Evolutionary conservation across 2,797 vertebrate genomes (phyloP).

Genomic region (Bradypodion pumilum): DNA sequence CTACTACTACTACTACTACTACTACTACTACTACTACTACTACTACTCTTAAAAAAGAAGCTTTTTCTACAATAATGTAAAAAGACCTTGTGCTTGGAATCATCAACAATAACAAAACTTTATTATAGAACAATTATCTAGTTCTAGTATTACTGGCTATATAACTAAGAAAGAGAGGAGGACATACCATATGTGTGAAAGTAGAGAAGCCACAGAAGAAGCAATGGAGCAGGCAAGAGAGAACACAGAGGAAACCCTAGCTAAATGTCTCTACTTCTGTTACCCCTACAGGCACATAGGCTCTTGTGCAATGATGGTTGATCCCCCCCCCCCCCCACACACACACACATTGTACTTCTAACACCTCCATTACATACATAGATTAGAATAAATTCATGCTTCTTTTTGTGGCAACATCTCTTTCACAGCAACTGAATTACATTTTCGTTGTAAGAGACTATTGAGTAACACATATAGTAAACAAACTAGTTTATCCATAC

Average conservation of each 20-base stretch:
- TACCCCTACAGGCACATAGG: background rate
- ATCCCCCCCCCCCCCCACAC: too few relatives aligned
- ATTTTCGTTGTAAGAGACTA: slow-evolving; percentile 28
- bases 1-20: too few relatives aligned
- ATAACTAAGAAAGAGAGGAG: background rate
- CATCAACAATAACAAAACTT: background rate
- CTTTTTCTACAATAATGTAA: background rate
- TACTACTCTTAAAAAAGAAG: background rate
- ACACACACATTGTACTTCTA: too few relatives aligned
- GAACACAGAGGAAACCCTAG: background rate
- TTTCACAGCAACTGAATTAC: background rate
- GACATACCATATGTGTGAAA: background rate
- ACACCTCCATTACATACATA: slow-evolving; percentile 23
- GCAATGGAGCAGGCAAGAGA: background rate
- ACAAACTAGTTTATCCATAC: background rate
- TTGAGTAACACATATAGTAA: slow-evolving; percentile 32
- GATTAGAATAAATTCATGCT: slow-evolving; percentile 7
- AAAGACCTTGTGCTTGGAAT: background rate
- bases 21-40: too few relatives aligned
- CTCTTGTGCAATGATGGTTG: background rate
- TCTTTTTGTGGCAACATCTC: slow-evolving; percentile 8
- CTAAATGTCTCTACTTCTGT: background rate
- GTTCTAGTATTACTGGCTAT: background rate
- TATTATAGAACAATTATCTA: background rate
- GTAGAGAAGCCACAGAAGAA: background rate